Evolutionary conservation across 2,888 invertebrate genomes (phyloP), one percentile per base, ranked within the genome.

Genomic region (Imbricaverruca yamaguchii): DNA sequence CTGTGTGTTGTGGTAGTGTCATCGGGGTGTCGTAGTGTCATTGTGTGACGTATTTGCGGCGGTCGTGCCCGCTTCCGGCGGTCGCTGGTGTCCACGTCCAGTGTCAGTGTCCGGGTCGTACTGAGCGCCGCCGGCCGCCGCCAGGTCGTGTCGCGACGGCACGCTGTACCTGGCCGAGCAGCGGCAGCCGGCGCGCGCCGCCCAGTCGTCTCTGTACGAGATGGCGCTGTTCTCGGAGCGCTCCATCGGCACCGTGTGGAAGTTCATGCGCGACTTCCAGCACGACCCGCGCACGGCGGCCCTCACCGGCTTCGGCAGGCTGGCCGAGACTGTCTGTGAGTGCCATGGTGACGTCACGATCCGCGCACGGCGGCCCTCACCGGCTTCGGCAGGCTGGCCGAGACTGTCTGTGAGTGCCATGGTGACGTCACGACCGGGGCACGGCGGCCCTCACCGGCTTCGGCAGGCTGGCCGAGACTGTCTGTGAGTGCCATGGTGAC

Each of bases 151-250:
- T 9, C n/a, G 56, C 8, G 79, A 79, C 79, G 15, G 13, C 8
- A 1, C n/a, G 23, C 79, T 79, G 79, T 79, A 79, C 25, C 23
- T 79, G 57, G 79, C 79, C 57, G 79, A 23, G 57, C 23, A 23
- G 57, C 59, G 23, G 57, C 65, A 9, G 79, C 56, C 79, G 57
- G 90, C 91, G 15, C 90, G 91, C 84, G 93, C 93, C 56, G 87
- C 96, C 83, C 92, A 93, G 84, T 92, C 91, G 86, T 96, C 96
- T 0, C 96, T 97, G 86, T 94, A 94, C 8, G 95, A 96, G 85
- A 87, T 97, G 83, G 92, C 95, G 86, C 90, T 97, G 82, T 93
- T 93, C 86, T 90, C 91, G 25, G 93, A 93, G 85, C 83, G 84
- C 81, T 90, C 91, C 0, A 90, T 91, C 0, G 91, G 91, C 85